Percentiles rank a stretch among this genome's conserved stretches.
Evolutionary conservation across 2,113 vertebrate genomes (phyloP).

Genomic region (Grallaria varia): DNA sequence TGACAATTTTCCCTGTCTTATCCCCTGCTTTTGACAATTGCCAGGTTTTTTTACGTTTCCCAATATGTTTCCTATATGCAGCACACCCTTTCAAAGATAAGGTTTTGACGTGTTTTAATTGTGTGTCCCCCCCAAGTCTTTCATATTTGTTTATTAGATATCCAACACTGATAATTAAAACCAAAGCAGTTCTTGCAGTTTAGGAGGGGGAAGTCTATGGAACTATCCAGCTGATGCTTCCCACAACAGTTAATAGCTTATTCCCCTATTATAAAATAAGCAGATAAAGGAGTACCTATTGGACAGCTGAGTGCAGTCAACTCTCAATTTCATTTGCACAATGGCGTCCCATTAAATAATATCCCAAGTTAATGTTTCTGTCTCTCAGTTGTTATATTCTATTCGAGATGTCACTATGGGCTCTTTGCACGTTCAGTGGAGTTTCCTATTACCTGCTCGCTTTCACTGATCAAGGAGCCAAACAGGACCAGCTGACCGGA

Average conservation of each 20-base stretch:
- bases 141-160: neutral
- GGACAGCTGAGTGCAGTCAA: neutral
- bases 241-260: neutral
- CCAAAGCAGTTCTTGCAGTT: neutral
- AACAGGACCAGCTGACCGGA: neutral
- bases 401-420: neutral
- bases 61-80: neutral
- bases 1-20: neutral
- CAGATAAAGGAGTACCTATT: neutral
- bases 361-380: neutral
- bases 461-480: neutral
- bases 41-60: fast-evolving
- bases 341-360: neutral
- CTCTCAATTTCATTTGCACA: neutral
- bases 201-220: neutral
- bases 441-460: neutral
- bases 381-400: neutral
- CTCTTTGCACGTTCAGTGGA: neutral
- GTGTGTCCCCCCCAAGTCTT: fast-evolving
- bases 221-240: neutral
- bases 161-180: neutral
- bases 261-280: neutral
- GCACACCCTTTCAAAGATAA: neutral
- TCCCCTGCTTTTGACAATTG: neutral
- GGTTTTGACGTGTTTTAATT: neutral